These are phyloP conservation scores for Sciaenops ocellatus DNA, from an alignment of 2,797 vertebrate genomes.

Conservation along the genomic window DNA sequence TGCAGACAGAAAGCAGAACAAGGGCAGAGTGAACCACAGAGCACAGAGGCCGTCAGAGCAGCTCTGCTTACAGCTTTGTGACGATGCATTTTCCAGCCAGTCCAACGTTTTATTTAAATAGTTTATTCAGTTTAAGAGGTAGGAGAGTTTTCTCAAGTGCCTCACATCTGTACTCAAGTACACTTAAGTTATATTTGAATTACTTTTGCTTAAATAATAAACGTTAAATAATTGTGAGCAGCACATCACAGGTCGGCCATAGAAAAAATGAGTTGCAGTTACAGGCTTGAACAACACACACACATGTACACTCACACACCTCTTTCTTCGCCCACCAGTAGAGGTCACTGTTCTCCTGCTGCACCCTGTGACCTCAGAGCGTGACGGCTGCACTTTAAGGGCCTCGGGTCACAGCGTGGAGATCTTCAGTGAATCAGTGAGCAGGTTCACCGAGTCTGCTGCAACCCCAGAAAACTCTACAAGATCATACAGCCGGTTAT, in stretches of 20 bases:
- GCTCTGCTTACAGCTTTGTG: no score
- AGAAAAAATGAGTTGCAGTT: neutral
- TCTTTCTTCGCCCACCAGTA: constrained; percentile 61
- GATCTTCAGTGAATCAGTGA: neutral
- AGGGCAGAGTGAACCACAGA: no score
- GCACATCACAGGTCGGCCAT: neutral
- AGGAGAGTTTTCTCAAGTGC: no score
- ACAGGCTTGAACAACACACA: neutral
- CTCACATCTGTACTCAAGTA: no score
- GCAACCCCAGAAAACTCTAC: constrained; percentile 7
- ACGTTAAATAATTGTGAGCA: neutral
- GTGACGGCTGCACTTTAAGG: constrained; percentile 24
- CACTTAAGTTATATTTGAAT: no score
- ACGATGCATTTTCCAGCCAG: no score
- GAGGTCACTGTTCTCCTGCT: constrained; percentile 74
- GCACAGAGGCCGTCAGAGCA: no score
- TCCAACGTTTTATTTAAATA: no score
- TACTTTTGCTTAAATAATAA: no score
- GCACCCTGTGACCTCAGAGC: constrained; percentile 25
- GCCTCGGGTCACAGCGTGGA: neutral
- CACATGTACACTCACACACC: neutral
- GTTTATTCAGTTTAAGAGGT: no score
- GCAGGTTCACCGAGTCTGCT: constrained; percentile 4
- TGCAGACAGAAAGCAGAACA: no score
- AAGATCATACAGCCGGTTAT: neutral